Conservation (phyloP, 1,140 invertebrate species). For the Palaemon carinicauda region DNA sequence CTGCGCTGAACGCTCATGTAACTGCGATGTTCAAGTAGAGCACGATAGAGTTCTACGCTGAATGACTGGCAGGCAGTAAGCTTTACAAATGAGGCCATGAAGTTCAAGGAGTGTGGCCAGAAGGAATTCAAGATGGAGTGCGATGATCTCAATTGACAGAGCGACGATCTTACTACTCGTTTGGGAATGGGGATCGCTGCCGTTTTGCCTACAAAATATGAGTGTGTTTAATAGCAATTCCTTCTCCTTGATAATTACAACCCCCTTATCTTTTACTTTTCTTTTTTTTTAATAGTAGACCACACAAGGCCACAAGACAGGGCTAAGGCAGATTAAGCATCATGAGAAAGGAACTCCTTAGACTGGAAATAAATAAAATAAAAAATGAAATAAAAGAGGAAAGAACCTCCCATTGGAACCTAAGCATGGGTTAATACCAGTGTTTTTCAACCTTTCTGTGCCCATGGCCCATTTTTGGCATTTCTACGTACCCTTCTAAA, state of each 20-base stretch:
- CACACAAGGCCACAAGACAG: conserved; percentile 51
- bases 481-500: too few species aligned
- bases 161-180: conserved; percentile 57
- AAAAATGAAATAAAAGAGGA: conserved; percentile 30
- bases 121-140: conserved; percentile 54
- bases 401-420: conserved; percentile 7
- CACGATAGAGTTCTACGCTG: conserved; percentile 56
- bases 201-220: conserved; percentile 58
- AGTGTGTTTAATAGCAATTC: conserved; percentile 53
- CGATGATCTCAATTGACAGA: conserved; percentile 45
- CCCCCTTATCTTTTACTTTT: conserved; percentile 37
- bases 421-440: too few species aligned
- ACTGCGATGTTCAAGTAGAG: conserved; percentile 54
- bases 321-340: conserved; percentile 51
- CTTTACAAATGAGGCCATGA: conserved; percentile 57
- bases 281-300: conserved; percentile 28
- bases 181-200: conserved; percentile 57
- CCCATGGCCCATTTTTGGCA: too few species aligned
- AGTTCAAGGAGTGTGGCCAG: conserved; percentile 54
- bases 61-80: conserved; percentile 57
- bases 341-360: conserved; percentile 25
- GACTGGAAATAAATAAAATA: conserved; percentile 17
- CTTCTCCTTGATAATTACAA: conserved; percentile 9
- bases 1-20: conserved; percentile 55
- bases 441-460: too few species aligned